These are phyloP conservation scores for Caenorhabditis sp. DNA, from an alignment of 2,888 invertebrate species.

Conservation along the genomic window DNA sequence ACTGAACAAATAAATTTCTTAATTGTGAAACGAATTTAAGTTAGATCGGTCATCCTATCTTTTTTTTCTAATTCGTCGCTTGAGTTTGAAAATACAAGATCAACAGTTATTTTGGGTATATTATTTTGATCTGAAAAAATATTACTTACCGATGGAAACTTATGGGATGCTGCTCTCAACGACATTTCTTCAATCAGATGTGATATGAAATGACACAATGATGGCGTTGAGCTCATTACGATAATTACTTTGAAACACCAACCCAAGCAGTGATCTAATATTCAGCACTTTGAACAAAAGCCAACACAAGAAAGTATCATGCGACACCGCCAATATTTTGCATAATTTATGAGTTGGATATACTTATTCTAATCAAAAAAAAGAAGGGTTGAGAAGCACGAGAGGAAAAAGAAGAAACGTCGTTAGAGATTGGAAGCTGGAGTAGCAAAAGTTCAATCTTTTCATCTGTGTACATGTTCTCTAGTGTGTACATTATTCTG, in stretches of 20 bases:
- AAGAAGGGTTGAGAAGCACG: too few species aligned
- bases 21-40: too few species aligned
- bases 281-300: conserved; percentile 19
- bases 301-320: neutral
- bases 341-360: conserved; percentile 41
- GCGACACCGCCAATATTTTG: conserved; percentile 13
- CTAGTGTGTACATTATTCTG: too few species aligned
- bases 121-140: neutral
- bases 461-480: too few species aligned
- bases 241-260: neutral
- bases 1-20: too few species aligned
- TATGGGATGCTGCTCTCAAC: conserved; percentile 22
- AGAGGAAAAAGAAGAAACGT: too few species aligned
- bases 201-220: conserved; percentile 33
- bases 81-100: too few species aligned
- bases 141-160: conserved; percentile 43
- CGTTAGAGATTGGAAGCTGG: too few species aligned
- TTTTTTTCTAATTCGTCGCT: too few species aligned
- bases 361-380: conserved; percentile 44
- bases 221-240: conserved; percentile 29
- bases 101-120: too few species aligned
- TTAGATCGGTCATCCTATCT: too few species aligned
- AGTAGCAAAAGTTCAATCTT: too few species aligned
- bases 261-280: neutral
- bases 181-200: conserved; percentile 40